Percentiles rank a stretch among this genome's conserved stretches.
Evolutionary conservation across 2,888 invertebrate species (phyloP).

Genomic region (Acanthacorydalis orientalis): DNA sequence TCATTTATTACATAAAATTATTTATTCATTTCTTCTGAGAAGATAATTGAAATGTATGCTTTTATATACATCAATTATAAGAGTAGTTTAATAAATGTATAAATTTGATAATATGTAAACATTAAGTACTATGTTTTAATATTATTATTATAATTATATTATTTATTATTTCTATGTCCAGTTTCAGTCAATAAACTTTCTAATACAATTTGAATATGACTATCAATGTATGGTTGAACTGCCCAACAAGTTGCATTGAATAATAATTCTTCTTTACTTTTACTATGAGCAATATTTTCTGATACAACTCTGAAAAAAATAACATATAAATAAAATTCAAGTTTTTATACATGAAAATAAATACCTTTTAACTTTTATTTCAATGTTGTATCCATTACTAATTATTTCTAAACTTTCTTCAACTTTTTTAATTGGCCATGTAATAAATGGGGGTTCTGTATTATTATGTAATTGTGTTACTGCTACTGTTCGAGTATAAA

Average conservation of each 20-base stretch:
- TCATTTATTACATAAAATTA: too few relatives aligned
- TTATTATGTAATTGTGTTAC: constrained; percentile 19
- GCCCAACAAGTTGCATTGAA: constrained; percentile 29
- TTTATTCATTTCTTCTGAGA: too few relatives aligned
- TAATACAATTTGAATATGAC: constrained; percentile 17
- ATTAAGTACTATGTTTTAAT: too few relatives aligned
- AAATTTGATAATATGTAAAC: too few relatives aligned
- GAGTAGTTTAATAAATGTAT: too few relatives aligned
- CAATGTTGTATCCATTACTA: constrained; percentile 22
- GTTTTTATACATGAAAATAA: background rate
- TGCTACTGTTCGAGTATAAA: constrained; percentile 19
- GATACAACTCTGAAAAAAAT: constrained; percentile 16
- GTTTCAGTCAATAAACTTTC: constrained; percentile 24
- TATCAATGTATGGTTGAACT: constrained; percentile 26
- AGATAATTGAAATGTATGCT: too few relatives aligned
- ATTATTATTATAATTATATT: constrained; percentile 2
- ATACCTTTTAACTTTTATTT: constrained; percentile 21
- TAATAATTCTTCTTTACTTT: constrained; percentile 23
- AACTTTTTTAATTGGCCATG: constrained; percentile 17
- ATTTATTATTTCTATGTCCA: constrained; percentile 20
- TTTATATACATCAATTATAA: too few relatives aligned
- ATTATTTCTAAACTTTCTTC: constrained; percentile 15
- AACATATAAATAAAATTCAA: background rate
- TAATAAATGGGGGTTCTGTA: constrained; percentile 19
- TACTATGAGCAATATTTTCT: constrained; percentile 27